Evolutionary conservation across 2,888 invertebrate genomes (phyloP).

Genomic region (Pterostichus niger): DNA sequence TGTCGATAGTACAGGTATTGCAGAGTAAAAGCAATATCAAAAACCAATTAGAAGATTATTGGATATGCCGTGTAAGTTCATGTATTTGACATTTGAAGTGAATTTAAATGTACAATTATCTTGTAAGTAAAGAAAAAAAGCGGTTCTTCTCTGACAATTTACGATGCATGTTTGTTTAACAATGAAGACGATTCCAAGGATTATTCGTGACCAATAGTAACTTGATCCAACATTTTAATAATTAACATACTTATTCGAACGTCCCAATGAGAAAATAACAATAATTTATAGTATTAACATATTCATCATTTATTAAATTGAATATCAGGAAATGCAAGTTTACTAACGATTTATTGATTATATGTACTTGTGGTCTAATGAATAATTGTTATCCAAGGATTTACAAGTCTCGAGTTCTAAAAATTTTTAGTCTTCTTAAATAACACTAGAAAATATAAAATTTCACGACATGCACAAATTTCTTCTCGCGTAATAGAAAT

Average conservation of each 20-base stretch:
- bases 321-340: slow-evolving; percentile 34
- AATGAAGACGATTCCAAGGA: slow-evolving; percentile 64
- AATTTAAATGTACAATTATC: slow-evolving; percentile 63
- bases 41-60: slow-evolving; percentile 6
- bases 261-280: slow-evolving; percentile 57
- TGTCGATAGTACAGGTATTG: too few species aligned
- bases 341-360: slow-evolving; percentile 1
- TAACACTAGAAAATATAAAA: too few species aligned
- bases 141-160: slow-evolving; percentile 53
- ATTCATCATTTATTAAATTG: neutral
- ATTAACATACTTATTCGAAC: slow-evolving; percentile 32
- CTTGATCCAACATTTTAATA: slow-evolving; percentile 55
- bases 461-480: too few species aligned
- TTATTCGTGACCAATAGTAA: slow-evolving; percentile 52
- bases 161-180: slow-evolving; percentile 48
- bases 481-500: too few species aligned
- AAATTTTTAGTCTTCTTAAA: too few species aligned
- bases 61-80: slow-evolving; percentile 3
- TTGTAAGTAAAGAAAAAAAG: slow-evolving; percentile 24
- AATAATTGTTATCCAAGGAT: neutral
- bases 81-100: slow-evolving; percentile 60
- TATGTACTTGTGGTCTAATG: neutral
- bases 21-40: neutral
- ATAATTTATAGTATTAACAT: slow-evolving; percentile 53
- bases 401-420: too few species aligned